phyloP scores from a whole-genome alignment of 2,113 vertebrate species.

The Trematomus loennbergii region DNA sequence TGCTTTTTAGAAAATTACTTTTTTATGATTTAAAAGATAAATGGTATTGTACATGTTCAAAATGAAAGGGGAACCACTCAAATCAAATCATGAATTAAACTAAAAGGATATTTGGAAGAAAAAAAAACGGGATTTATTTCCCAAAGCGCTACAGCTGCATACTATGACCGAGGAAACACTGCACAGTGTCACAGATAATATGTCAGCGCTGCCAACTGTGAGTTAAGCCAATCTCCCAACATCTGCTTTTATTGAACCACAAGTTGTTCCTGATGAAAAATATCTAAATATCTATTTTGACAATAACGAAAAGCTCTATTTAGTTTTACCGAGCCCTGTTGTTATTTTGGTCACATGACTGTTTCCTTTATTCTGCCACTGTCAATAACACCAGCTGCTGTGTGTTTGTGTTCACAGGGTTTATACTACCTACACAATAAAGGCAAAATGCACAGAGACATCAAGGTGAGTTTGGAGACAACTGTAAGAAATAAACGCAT shows the following conservation, averaged over 20 bases:
- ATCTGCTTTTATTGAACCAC: constrained; percentile 3
- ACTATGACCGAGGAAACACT: not conserved
- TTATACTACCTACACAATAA: constrained; percentile 87
- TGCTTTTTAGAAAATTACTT: not conserved
- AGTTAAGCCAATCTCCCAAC: not conserved
- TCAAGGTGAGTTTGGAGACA: constrained; percentile 80
- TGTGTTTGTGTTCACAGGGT: constrained; percentile 75
- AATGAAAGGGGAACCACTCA: no score
- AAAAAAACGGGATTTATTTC: no score
- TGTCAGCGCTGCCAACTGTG: no score
- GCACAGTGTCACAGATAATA: not conserved
- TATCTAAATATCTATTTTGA: not conserved
- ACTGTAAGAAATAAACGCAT: no score
- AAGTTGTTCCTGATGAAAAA: not conserved
- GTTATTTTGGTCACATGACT: not conserved
- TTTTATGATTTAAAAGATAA: not conserved
- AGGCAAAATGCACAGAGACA: constrained; percentile 89
- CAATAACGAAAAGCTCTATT: no score
- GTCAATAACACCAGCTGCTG: not conserved
- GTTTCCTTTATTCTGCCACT: not conserved
- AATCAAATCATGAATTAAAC: not conserved
- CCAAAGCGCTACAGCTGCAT: not conserved
- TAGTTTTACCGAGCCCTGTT: not conserved
- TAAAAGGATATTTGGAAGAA: no score
- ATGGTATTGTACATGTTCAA: no score